Evolutionary conservation across 1,140 invertebrate species (phyloP).

Genomic region (Tetragnatha versicolor): DNA sequence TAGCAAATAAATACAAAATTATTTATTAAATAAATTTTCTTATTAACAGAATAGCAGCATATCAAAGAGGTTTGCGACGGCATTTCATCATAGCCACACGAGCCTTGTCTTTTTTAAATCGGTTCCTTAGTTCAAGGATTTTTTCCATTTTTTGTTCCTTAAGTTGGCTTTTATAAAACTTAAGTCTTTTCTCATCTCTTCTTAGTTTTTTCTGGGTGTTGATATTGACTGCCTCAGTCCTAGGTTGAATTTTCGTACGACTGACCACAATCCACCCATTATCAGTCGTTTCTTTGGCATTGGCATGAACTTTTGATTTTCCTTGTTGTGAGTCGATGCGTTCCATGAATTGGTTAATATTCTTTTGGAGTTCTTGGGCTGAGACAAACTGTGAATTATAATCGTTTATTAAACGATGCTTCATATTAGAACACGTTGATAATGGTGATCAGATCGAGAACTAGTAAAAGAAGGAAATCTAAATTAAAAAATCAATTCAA

Average conservation of each 20-base stretch:
- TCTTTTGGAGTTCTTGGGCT: constrained; percentile 69
- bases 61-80: constrained; percentile 84
- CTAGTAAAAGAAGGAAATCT: too few species aligned
- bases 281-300: constrained; percentile 71
- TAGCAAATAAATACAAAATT: too few species aligned
- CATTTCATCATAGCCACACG: constrained; percentile 82
- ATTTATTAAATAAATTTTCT: not conserved
- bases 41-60: constrained; percentile 66
- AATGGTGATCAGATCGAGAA: too few species aligned
- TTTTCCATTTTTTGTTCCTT: constrained; percentile 84
- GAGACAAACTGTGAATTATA: constrained; percentile 73
- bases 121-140: constrained; percentile 73
- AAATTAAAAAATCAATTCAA: too few species aligned
- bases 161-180: constrained; percentile 92
- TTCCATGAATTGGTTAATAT: constrained; percentile 76
- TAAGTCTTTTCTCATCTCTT: constrained; percentile 76
- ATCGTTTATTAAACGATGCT: constrained; percentile 73
- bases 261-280: constrained; percentile 85
- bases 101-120: constrained; percentile 72
- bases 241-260: constrained; percentile 75
- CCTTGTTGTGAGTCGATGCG: constrained; percentile 73
- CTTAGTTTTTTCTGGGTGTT: constrained; percentile 70
- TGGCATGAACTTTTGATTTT: constrained; percentile 66
- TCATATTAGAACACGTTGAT: too few species aligned
- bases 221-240: constrained; percentile 72